Conservation (phyloP, 2,113 vertebrate genomes). For the Aviceda subcristata region DNA sequence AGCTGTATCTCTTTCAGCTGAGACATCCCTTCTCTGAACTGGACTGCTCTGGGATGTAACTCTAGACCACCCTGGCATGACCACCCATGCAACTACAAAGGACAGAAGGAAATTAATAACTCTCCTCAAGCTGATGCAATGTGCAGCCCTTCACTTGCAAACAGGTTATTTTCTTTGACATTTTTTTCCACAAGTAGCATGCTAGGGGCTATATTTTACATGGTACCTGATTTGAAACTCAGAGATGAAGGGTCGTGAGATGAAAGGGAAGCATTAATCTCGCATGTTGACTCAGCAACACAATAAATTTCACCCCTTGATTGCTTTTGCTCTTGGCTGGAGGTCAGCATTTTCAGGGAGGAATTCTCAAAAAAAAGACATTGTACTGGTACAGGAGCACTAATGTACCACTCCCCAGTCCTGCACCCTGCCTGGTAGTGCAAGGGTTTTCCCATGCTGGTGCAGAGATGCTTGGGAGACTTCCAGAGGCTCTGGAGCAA, state of each 20-base stretch:
- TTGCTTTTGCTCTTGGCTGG: constrained; percentile 25
- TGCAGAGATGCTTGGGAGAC: neutral
- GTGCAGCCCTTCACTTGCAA: neutral
- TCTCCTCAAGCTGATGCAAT: neutral
- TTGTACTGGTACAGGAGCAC: neutral
- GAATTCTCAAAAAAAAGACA: neutral
- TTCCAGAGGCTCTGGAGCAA: neutral
- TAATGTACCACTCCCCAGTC: accelerated
- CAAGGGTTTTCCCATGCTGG: neutral
- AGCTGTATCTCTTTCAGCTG: neutral
- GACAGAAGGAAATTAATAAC: neutral
- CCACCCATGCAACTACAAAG: neutral
- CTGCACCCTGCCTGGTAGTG: neutral
- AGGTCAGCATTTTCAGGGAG: neutral
- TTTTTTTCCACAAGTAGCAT: neutral
- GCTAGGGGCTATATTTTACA: neutral
- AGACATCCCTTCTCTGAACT: neutral
- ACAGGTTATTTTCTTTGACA: neutral
- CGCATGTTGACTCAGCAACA: neutral
- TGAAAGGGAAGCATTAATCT: constrained; percentile 51
- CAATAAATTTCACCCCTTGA: neutral
- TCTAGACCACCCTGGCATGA: neutral
- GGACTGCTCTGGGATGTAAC: neutral
- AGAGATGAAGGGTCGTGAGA: neutral
- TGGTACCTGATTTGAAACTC: neutral